Base-by-base conservation (phyloP, 2,888 invertebrate genomes). In the Drepana falcataria region DNA sequence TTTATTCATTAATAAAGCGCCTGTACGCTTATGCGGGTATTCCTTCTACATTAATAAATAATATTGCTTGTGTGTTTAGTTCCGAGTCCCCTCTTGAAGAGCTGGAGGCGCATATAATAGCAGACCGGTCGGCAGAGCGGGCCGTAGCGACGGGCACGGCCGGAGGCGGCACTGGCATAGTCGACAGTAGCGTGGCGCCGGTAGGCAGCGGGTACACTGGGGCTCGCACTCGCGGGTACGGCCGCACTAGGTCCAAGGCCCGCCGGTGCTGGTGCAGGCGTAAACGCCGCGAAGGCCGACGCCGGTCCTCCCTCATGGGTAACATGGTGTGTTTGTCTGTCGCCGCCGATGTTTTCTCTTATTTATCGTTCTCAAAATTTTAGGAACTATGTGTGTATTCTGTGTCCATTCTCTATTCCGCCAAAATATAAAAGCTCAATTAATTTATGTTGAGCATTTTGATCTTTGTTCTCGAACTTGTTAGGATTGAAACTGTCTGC, bases 261-360 rank as follows among this genome's bases (percentile, higher is more conserved):
- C 84, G 85, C 68, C 83, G 87, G 54, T 87, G 89, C 66, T 81
- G 87, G 83, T 87, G 90, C 80, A 82, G 83, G 68, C 87, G 87
- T 76, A 83, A 79, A 77, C 83, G 87, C 60, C 87, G 89, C 81
- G 72, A 83, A 71, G 84, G 83, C 84, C 85, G 85, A 58, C 87
- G 87, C 74, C 87, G 86, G 64, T 60, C 83, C 79, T 75, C 81
- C 65, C 85, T 85, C 85, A 87, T 88, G 87, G 90, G 89, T 89
- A 89, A 88, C 90, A 87, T 73, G 90, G 90, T 91, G 89, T 91
- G 90, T 91, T 82, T 82, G 66, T 80, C 79, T 69, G 69, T 71
- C 77, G 76, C 75, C 81, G 79, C 79, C 70, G 53, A 63, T 73
- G 80, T 83, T 79, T 80, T 84, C 82, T 85, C 77, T 69, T 66